Percentiles rank a stretch among this genome's conserved stretches.
Evolutionary conservation across 1,140 invertebrate genomes (phyloP).

Genomic region (Lineus longissimus): DNA sequence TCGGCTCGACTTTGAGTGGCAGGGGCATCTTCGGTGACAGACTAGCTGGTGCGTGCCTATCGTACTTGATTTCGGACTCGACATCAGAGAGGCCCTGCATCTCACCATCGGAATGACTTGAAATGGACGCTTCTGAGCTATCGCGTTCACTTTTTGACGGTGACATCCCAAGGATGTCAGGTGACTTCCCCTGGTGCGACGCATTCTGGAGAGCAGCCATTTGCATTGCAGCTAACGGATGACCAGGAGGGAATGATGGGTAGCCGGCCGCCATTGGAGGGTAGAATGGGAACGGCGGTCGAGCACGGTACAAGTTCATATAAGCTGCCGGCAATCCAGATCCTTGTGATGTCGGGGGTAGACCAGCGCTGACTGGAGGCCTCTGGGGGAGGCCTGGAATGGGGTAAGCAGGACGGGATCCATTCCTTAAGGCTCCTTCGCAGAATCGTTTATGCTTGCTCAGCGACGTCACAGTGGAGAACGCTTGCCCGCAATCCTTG

Average conservation of each 20-base stretch:
- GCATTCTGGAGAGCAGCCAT: not conserved
- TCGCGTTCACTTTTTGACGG: constrained; percentile 16
- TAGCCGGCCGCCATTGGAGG: constrained; percentile 30
- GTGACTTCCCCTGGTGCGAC: constrained; percentile 11
- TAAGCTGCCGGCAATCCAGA: constrained; percentile 21
- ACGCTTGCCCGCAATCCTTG: constrained; percentile 85
- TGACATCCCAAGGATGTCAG: constrained; percentile 10
- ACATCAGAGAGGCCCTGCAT: not conserved
- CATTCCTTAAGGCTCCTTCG: constrained; percentile 54
- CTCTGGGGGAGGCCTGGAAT: constrained; percentile 24
- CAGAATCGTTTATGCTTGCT: constrained; percentile 62
- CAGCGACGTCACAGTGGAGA: constrained; percentile 76
- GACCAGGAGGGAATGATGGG: constrained; percentile 24
- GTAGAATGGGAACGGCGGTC: constrained; percentile 44
- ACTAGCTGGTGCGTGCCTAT: not conserved
- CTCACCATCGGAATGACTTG: constrained; percentile 20
- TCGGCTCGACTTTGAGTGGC: not conserved
- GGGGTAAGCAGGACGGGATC: constrained; percentile 23
- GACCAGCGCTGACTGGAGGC: not conserved
- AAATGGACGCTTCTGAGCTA: constrained; percentile 5
- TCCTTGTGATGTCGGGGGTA: constrained; percentile 1
- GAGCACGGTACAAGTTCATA: constrained; percentile 36
- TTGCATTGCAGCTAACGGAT: constrained; percentile 9
- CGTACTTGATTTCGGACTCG: not conserved
- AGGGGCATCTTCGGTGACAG: not conserved